Base-by-base conservation (phyloP, 2,797 vertebrate genomes). In the Discoglossus pictus region DNA sequence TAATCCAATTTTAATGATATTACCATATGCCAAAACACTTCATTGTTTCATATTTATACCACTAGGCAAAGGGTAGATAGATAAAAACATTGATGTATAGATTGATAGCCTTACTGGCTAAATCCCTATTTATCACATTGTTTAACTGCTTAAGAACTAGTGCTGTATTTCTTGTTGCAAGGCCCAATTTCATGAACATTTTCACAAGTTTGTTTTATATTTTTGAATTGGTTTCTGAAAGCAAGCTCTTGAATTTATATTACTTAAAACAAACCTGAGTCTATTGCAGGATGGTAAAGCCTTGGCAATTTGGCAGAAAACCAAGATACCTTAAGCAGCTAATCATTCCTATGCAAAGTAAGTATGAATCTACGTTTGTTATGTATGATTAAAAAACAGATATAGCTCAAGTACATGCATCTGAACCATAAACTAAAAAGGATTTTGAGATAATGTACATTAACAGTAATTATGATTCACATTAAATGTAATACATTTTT, bases 401-500 rank as follows among this genome's bases (percentile, higher is more conserved):
- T 55, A 56, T 25, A 47, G 16, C 25, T 43, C 35, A 54, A 54
- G 8, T 6, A 31, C 24, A 5, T 13, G n/a, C 20, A 56, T 25
- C 13, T 56, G 21, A 31, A 42, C 23, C 3, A 52, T 21, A 52
- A 46, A 35, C 20, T 5, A 3, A 21, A 20, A 31, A 53, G 36
- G 20, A 16, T 23, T 18, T 58, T n/a, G 13, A 39, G 42, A 7
- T 38, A 16, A 9, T 16, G 16, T 21, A 58, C 46, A 54, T 65
- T 35, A 39, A 52, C 42, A 25, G 6, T 53, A 47, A 61, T 61
- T 38, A 39, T 11, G 36, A 18, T 21, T 61, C 61, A 31, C 44
- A 60, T 44, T 68, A 52, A 51, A 55, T 12, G 11, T 48, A 10
- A 53, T 42, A 13, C 40, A 54, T 46, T 65, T 68, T 31, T 55